Conservation (phyloP, 2,888 invertebrate species). For the Drosophila neoperkinsi region DNA sequence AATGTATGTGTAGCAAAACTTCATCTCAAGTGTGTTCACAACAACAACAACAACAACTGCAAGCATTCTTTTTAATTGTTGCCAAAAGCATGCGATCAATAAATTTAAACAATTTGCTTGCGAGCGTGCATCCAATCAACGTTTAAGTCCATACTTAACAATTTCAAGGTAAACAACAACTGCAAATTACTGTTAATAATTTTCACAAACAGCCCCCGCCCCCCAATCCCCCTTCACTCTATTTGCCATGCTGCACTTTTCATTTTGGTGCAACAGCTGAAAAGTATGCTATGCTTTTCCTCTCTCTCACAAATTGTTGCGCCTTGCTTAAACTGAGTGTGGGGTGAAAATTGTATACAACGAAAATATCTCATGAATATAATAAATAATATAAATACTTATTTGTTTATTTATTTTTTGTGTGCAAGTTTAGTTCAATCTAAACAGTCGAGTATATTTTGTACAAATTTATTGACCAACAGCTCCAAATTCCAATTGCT, state of each 20-base stretch:
- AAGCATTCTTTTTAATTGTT: conserved; percentile 36
- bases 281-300: conserved; percentile 62
- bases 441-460: not conserved
- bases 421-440: not conserved
- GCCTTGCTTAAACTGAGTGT: conserved; percentile 5
- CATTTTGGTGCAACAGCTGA: conserved; percentile 69
- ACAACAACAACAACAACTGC: conserved; percentile 31
- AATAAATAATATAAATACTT: not conserved
- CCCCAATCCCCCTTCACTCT: not conserved
- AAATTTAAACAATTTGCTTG: conserved; percentile 49
- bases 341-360: not conserved
- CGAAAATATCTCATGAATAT: not conserved
- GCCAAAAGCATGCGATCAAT: conserved; percentile 25
- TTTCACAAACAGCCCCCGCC: not conserved
- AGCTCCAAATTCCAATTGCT: not conserved
- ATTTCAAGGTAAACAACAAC: conserved; percentile 55
- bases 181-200: conserved; percentile 5
- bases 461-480: not conserved
- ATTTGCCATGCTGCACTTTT: conserved; percentile 27
- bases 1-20: conserved; percentile 44
- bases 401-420: not conserved
- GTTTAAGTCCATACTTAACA: conserved; percentile 37
- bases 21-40: conserved; percentile 62
- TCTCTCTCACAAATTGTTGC: conserved; percentile 36
- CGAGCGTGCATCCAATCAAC: conserved; percentile 22